Evolutionary conservation across 2,113 vertebrate genomes (phyloP), one percentile per base, ranked within the genome.

Genomic region (Lycaon pictus): DNA sequence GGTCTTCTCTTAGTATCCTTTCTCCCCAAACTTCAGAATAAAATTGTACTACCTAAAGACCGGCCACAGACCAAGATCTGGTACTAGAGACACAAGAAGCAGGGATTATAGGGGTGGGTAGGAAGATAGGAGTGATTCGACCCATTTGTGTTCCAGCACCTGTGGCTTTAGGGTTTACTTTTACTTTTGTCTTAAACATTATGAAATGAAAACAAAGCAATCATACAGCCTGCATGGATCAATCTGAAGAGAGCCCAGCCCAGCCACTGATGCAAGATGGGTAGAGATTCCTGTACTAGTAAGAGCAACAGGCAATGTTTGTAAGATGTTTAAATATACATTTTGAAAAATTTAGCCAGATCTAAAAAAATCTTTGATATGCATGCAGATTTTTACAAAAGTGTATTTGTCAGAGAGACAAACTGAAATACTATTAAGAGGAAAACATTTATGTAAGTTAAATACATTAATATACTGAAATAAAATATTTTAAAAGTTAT

Each of bases 401-500:
- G 1, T 35, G 32, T 53, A 25, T 93, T 77, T 88, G 5, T 60
- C 17, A 82, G 9, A 23, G 17, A 90, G 29, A 58, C 89, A 88
- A 74, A 63, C 7, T 88, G 48, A 90, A 74, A 60, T 62, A 83
- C 0, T 5, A 37, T 27, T 43, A 43, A 7, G 2, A 51, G 1
- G 4, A 1, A 67, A 55, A 93, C 56, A 63, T 43, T 77, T 69
- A 69, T 51, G 82, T 74, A 81, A 93, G n/a, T 89, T 37, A 71
- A 55, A 67, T 3, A 67, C 5, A n/a, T 63, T n/a, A 6, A 5
- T 65, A 63, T 13, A 71, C 32, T 77, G 55, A 94, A 90, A 76
- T 86, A 81, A 76, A 82, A 19, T 3, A 65, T 77, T 58, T 95
- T 43, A 29, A 79, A 96, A 69, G 0, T 77, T n/a, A 71, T 69